Base-by-base conservation (phyloP, 1,140 invertebrate genomes). In the Drosophila setifemur region DNA sequence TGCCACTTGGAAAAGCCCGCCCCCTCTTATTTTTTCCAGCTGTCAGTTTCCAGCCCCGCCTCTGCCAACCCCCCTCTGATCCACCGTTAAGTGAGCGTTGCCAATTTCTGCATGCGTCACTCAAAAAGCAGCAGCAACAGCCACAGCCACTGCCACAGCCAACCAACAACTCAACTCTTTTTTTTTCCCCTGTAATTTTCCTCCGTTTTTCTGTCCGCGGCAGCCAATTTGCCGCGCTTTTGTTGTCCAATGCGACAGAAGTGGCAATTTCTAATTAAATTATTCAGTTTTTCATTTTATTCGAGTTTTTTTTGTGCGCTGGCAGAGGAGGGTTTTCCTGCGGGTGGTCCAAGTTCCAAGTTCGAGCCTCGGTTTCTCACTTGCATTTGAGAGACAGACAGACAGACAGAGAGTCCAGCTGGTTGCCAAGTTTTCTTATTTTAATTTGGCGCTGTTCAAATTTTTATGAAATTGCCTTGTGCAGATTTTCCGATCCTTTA, bases 191-290 rank as follows among this genome's bases (percentile, higher is more conserved):
- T 47, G 28, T 14, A 42, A 35, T 29, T 28, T 49, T 43, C 23
- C 25, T 16, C 28, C 45, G 18, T 29, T 19, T 23, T 50, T 29
- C 23, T 29, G 18, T 39, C 40, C 18, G 29, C 50, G 60, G 54
- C 74, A 81, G 81, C 75, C 81, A 85, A 85, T 85, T 85, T 85
- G 81, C 75, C 58, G 42, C 53, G 66, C 81, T 86, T 85, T 85
- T 86, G 81, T 85, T 85, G 81, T 74, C 75, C 74, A 79, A 75
- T 75, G 81, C 71, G 74, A 85, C 74, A 77, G 81, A 73, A 86
- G 72, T 85, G 81, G 81, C 75, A 86, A 86, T 86, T 86, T 85
- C 81, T 85, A 85, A 85, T 85, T 85, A 81, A 85, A 85, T 85
- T 85, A 85, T 85, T 83, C 79, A 78, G 69, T 78, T 83, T 82